A percentile compares a stretch with the other conserved stretches of the same genome.
These are phyloP conservation scores for Trachythela sp. DNA, from an alignment of 64 coral and sea anemone species.

Conservation along the genomic window DNA sequence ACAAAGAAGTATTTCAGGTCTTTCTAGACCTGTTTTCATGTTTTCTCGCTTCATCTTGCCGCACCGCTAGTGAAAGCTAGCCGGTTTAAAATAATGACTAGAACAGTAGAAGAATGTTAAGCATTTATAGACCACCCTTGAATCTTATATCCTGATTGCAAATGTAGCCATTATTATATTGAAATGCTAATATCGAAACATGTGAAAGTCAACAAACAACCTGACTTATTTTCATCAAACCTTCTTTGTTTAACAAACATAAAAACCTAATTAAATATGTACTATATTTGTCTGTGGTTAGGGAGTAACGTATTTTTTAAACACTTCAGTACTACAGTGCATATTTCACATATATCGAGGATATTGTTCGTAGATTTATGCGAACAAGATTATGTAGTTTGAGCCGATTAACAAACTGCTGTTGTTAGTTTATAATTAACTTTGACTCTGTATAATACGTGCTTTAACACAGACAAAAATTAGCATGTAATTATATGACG, in stretches of 20 bases:
- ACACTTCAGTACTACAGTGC: neutral
- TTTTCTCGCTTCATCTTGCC: too few species aligned
- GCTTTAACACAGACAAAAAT: neutral
- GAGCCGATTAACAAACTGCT: neutral
- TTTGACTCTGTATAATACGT: neutral
- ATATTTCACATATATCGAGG: neutral
- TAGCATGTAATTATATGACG: neutral
- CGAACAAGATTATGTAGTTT: neutral
- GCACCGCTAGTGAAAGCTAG: neutral
- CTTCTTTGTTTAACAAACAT: neutral
- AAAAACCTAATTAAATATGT: neutral
- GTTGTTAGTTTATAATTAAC: neutral
- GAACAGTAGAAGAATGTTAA: neutral
- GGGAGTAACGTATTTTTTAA: neutral
- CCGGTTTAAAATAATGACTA: neutral
- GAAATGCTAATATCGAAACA: neutral
- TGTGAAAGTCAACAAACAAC: neutral
- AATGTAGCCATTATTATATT: neutral
- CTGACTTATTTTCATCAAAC: neutral
- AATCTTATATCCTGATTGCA: neutral
- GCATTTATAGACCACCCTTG: neutral
- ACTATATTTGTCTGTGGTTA: neutral
- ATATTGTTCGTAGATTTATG: neutral
- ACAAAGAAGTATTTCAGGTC: too few species aligned
- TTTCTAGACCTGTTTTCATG: too few species aligned